phyloP scores from a whole-genome alignment of 2,797 vertebrate genomes.

The Fringilla coelebs region DNA sequence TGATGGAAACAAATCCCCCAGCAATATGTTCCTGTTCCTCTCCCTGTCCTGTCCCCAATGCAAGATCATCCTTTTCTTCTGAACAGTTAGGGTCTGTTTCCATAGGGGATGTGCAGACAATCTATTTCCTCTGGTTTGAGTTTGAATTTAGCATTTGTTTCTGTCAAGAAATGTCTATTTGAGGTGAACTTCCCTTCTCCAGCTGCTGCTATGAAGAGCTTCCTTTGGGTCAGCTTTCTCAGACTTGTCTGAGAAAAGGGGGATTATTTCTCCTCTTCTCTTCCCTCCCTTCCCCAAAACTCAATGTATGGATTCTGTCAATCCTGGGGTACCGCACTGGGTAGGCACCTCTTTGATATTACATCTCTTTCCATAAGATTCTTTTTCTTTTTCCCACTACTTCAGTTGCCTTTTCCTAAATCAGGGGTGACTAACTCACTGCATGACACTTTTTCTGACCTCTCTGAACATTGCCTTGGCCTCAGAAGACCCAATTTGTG shows the following conservation, averaged over 20 bases:
- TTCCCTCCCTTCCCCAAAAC: background rate
- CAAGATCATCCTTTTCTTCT: background rate
- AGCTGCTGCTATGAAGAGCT: background rate
- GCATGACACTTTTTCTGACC: background rate
- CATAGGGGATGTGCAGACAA: background rate
- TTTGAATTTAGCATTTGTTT: background rate
- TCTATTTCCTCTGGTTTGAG: background rate
- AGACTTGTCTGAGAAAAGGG: background rate
- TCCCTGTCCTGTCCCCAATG: background rate
- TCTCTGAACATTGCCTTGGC: background rate
- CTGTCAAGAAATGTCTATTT: background rate
- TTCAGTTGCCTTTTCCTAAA: background rate
- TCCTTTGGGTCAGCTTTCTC: background rate
- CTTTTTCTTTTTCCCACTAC: background rate
- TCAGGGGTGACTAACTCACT: background rate
- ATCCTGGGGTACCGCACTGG: background rate
- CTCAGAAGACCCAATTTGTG: background rate
- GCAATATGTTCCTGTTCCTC: background rate
- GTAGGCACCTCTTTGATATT: background rate
- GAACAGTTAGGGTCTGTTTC: background rate
- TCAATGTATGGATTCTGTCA: accelerated
- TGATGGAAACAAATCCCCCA: background rate
- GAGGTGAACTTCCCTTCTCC: background rate
- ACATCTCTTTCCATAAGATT: background rate
- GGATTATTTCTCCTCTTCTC: background rate